These are phyloP conservation scores for Brachionus plicatilis DNA, from an alignment of 1,140 invertebrate species.

Conservation along the genomic window DNA sequence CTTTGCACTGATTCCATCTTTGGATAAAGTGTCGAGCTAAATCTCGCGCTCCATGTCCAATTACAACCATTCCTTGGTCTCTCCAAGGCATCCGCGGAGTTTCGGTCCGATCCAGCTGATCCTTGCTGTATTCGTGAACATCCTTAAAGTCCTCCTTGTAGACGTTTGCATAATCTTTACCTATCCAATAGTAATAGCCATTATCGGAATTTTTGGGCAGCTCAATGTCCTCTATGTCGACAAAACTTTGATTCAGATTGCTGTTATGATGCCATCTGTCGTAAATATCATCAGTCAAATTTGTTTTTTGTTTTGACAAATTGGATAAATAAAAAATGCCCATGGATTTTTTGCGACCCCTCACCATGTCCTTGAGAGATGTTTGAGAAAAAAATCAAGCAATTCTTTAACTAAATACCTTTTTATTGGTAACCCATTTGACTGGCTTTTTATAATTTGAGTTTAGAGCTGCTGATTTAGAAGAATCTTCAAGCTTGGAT, in stretches of 20 bases:
- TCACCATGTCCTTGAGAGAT: not conserved
- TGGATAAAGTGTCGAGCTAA: conserved; percentile 93
- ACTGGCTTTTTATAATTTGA: not conserved
- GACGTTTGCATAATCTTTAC: conserved; percentile 96
- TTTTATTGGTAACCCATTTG: conserved; percentile 38
- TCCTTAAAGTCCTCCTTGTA: conserved; percentile 92
- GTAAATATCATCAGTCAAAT: conserved; percentile 27
- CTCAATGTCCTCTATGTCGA: conserved; percentile 21
- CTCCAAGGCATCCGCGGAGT: conserved; percentile 98
- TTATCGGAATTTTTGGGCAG: not conserved
- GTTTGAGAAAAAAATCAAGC: not conserved
- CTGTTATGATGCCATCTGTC: conserved; percentile 9
- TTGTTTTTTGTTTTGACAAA: not conserved
- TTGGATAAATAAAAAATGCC: not conserved
- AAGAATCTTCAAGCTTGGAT: not conserved
- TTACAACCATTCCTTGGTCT: conserved; percentile 79
- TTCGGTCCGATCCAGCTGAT: conserved; percentile 64
- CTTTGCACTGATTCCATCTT: conserved; percentile 76
- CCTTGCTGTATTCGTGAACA: conserved; percentile 68
- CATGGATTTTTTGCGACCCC: not conserved
- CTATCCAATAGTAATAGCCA: conserved; percentile 77
- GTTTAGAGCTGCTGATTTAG: not conserved
- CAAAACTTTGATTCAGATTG: not conserved
- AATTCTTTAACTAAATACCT: not conserved
- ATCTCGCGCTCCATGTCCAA: conserved; percentile 78